phyloP scores from a whole-genome alignment of 2,797 vertebrate species.

The Leptatherina wallacei region DNA sequence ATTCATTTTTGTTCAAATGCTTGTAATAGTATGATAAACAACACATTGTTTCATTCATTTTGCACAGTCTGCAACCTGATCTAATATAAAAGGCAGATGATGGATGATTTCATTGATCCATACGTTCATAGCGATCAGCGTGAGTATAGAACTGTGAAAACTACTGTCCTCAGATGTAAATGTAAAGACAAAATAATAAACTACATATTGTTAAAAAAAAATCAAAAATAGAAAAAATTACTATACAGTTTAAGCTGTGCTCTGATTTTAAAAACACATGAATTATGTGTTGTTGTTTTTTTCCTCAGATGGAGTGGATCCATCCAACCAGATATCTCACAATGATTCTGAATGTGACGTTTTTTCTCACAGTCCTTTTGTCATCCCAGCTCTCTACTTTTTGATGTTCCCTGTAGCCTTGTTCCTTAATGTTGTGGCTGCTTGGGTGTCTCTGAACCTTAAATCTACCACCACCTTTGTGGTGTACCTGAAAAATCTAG shows the following conservation, averaged over 20 bases:
- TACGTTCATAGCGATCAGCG: neutral
- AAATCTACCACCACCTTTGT: conserved; percentile 89
- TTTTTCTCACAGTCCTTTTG: neutral
- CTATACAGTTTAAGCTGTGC: neutral
- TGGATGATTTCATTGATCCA: conserved; percentile 16
- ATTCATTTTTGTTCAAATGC: no score
- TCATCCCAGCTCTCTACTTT: conserved; percentile 77
- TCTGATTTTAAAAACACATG: neutral
- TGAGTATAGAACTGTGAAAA: conserved; percentile 18
- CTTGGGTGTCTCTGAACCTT: conserved; percentile 91
- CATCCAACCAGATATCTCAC: conserved; percentile 16
- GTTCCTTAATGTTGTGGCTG: conserved; percentile 86
- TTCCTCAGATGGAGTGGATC: conserved; percentile 41
- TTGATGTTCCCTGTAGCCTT: conserved; percentile 85
- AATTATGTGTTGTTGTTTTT: neutral
- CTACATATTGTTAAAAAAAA: neutral
- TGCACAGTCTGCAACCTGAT: neutral
- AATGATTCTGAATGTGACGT: neutral
- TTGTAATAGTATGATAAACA: neutral
- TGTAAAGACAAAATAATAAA: neutral
- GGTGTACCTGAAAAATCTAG: conserved; percentile 91
- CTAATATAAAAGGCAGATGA: neutral
- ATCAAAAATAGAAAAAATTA: neutral
- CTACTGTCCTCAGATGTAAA: neutral
- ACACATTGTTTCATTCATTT: neutral